A percentile compares a stretch with the other conserved stretches of the same genome.
Conservation (phyloP, 2,888 invertebrate genomes). For the Drosophila demipolita region DNA sequence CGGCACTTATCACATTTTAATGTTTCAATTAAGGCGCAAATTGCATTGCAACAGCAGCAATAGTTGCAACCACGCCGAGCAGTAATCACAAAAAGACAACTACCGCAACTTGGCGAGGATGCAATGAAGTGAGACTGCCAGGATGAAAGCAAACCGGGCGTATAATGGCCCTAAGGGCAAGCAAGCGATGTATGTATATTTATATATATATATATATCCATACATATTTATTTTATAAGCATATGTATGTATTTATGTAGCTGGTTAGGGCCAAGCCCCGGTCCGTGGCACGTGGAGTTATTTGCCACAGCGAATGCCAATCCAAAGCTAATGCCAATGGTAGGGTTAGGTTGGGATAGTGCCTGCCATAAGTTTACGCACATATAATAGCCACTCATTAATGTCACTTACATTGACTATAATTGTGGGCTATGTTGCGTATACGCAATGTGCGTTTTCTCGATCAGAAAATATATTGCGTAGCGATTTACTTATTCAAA, state of each 20-base stretch:
- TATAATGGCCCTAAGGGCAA: conserved; percentile 39
- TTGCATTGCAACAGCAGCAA: conserved; percentile 65
- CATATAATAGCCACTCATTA: conserved; percentile 25
- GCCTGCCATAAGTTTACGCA: neutral
- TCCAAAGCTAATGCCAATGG: neutral
- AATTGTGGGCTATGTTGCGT: conserved; percentile 42
- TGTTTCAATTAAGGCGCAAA: conserved; percentile 83
- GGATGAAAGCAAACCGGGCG: conserved; percentile 46
- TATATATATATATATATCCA: neutral
- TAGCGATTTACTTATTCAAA: neutral
- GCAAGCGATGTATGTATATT: neutral
- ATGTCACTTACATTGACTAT: conserved; percentile 39
- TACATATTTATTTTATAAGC: neutral
- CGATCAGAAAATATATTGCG: neutral
- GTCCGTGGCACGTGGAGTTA: conserved; percentile 54
- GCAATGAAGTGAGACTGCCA: conserved; percentile 68
- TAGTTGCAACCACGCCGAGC: conserved; percentile 30
- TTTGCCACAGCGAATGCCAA: conserved; percentile 14
- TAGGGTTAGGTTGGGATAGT: conserved; percentile 9
- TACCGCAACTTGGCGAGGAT: conserved; percentile 63
- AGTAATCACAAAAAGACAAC: conserved; percentile 47
- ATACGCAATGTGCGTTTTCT: conserved; percentile 53
- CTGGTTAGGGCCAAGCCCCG: conserved; percentile 16
- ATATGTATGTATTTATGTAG: neutral
- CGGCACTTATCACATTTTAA: conserved; percentile 84